phyloP scores from a whole-genome alignment of 2,797 vertebrate species.

The Phaenicophaeus curvirostris region DNA sequence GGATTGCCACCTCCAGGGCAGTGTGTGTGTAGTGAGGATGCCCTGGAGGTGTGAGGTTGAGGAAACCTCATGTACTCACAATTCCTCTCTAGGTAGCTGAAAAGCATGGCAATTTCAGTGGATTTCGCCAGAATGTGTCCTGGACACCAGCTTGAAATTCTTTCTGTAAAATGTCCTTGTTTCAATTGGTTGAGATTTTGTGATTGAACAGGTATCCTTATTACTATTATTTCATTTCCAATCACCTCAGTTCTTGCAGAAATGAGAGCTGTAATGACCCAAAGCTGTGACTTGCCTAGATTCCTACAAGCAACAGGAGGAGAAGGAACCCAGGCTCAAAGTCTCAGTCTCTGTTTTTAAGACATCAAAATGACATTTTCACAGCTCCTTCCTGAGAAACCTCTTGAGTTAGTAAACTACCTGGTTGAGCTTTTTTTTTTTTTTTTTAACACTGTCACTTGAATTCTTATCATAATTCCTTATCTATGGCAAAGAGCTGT shows the following conservation, averaged over 20 bases:
- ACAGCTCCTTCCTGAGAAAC: not conserved
- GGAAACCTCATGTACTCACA: not conserved
- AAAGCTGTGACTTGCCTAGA: not conserved
- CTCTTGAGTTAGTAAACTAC: not conserved
- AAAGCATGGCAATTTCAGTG: not conserved
- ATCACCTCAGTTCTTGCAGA: not conserved
- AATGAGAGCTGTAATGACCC: not conserved
- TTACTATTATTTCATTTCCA: not conserved
- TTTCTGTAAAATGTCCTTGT: not conserved
- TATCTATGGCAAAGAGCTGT: constrained; percentile 13
- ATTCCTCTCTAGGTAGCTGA: not conserved
- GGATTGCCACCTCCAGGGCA: not conserved
- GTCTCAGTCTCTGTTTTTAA: not conserved
- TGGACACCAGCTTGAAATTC: not conserved
- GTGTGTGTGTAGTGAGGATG: not conserved
- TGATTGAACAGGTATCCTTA: not conserved
- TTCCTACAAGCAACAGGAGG: not conserved
- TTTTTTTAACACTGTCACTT: not conserved
- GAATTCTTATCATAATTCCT: constrained; percentile 34
- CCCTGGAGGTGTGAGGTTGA: not conserved
- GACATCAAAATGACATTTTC: not conserved
- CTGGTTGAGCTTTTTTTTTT: not conserved
- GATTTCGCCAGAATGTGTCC: not conserved
- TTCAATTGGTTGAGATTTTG: not conserved
- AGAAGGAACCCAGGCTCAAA: not conserved